Base-by-base conservation (phyloP, 1,140 invertebrate genomes). In the Himalopsyche phryganea region DNA sequence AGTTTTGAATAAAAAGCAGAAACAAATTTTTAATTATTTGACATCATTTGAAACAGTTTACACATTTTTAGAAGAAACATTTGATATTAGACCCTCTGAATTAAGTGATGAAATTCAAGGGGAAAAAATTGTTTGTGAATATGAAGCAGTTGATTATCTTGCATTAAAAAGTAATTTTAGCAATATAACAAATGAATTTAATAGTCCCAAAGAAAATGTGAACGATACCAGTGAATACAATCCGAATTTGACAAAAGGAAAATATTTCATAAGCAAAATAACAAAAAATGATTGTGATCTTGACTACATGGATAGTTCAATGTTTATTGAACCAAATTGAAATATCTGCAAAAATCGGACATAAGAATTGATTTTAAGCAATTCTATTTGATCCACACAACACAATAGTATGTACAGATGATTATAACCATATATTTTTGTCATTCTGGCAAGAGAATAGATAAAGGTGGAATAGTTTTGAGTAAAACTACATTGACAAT, bases 21-120 rank as follows among this genome's bases (percentile, higher is more conserved):
- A 87, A 63, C 71, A 81, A 60, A 72, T 85, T 46, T 94, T 96
- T 69, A 96, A 96, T 77, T 81, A 81, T 60, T 75, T 96, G 18
- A 82, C 80, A 55, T 84, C 77, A 58, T 87, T 84, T 62, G 70
- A 83, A 49, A 77, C 81, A 58, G 88, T 94, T 2, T 76, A 92
- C 42, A 71, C 84, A 18, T 95, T 86, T 79, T 73, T 96, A 55
- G 65, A 81, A 33, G 66, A 81, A 42, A 71, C 83, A 70, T 81
- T 83, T 53, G 69, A 70, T 17, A 70, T 81, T 15, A 68, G 49
- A 63, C 74, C 77, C 47, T 47, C 76, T 63, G 58, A 69, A 23
- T 71, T 71, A 66, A 60, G 71, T 33, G 69, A 66, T 62, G 66
- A 74, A 35, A 10, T 55, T 11, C n/a, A 57, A 6, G 23, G 69